Evolutionary conservation across 2,888 invertebrate species (phyloP).

Genomic region (Buathra laborator): DNA sequence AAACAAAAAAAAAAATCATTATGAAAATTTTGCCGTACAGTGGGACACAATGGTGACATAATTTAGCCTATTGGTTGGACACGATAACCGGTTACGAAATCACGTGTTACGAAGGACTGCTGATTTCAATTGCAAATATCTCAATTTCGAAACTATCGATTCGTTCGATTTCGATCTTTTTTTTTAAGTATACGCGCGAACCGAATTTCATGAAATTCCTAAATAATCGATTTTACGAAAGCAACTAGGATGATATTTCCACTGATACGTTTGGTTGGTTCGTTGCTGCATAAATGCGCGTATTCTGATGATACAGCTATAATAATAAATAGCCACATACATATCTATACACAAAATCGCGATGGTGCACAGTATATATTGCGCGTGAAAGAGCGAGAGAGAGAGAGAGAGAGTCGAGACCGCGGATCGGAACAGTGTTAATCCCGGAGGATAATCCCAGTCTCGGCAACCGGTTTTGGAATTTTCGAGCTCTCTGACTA

Average conservation of each 20-base stretch:
- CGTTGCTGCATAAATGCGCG: neutral
- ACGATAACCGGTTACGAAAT: too few species aligned
- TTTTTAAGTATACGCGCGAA: neutral
- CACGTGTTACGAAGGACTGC: too few species aligned
- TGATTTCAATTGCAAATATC: neutral
- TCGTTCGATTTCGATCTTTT: neutral
- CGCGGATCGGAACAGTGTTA: constrained; percentile 44
- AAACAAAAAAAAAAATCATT: too few species aligned
- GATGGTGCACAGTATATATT: neutral
- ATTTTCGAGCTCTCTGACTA: constrained; percentile 30
- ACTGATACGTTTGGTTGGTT: constrained; percentile 11
- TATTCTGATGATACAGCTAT: constrained; percentile 29
- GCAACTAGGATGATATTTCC: constrained; percentile 16
- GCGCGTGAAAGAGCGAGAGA: neutral
- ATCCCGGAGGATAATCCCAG: constrained; percentile 53
- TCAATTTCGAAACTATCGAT: neutral
- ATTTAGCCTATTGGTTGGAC: too few species aligned
- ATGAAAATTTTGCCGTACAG: too few species aligned
- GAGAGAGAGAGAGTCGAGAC: neutral
- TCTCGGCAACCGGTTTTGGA: constrained; percentile 60
- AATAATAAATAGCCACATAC: constrained; percentile 22
- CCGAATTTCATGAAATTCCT: neutral
- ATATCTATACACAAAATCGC: constrained; percentile 1
- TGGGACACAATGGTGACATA: too few species aligned
- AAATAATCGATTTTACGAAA: constrained; percentile 10